Conservation (phyloP, 2,888 invertebrate genomes). For the Stratiomys singularior region DNA sequence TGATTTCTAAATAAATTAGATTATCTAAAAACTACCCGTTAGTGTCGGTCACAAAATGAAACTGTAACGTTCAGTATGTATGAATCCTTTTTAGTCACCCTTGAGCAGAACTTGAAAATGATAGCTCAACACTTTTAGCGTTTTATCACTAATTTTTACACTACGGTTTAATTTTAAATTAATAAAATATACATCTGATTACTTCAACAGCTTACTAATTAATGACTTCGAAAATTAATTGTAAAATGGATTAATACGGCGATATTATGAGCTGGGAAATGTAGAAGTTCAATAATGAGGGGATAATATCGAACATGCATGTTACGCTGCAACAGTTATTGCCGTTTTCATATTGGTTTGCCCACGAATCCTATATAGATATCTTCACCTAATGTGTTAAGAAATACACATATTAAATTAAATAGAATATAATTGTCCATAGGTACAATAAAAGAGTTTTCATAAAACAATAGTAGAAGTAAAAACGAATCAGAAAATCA, state of each 20-base stretch:
- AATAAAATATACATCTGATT: constrained; percentile 45
- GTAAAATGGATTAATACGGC: constrained; percentile 54
- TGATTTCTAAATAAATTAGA: constrained; percentile 45
- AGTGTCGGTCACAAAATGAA: constrained; percentile 67
- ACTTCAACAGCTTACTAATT: constrained; percentile 52
- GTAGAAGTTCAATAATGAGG: constrained; percentile 29
- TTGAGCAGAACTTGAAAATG: no score
- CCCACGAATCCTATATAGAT: neutral
- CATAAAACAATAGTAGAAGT: no score
- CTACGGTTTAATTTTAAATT: no score
- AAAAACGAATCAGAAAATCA: no score
- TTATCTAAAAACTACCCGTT: constrained; percentile 62
- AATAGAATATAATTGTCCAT: neutral
- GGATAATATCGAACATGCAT: constrained; percentile 32
- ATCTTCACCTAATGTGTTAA: neutral
- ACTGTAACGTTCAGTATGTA: constrained; percentile 56
- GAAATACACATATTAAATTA: neutral
- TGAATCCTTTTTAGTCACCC: no score
- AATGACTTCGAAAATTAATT: constrained; percentile 55
- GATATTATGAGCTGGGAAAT: constrained; percentile 12
- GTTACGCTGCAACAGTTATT: neutral
- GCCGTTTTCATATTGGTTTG: neutral
- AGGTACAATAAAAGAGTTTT: no score
- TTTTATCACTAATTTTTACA: no score
- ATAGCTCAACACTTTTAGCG: no score